phyloP scores from a whole-genome alignment of 2,113 vertebrate species.

The Crotalus tigris region DNA sequence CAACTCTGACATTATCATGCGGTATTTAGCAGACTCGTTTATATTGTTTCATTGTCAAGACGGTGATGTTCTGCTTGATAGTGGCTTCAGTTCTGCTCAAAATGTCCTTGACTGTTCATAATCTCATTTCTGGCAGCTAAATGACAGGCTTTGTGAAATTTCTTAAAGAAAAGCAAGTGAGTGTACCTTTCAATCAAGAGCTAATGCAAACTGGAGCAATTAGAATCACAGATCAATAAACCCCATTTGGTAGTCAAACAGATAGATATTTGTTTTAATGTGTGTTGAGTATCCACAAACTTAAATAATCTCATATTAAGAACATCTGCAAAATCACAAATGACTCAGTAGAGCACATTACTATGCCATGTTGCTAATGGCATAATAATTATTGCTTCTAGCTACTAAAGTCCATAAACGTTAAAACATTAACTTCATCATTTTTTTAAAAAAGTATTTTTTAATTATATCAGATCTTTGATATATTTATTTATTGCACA shows the following conservation, averaged over 20 bases:
- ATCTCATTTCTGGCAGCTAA: constrained; percentile 55
- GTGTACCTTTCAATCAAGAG: not conserved
- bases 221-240: constrained; percentile 18
- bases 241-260: constrained; percentile 38
- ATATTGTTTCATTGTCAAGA: constrained; percentile 34
- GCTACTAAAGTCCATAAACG: not conserved
- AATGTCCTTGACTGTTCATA: constrained; percentile 49
- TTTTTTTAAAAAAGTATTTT: not conserved
- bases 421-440: not conserved
- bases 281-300: constrained; percentile 11
- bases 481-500: not conserved
- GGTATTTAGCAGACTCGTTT: constrained; percentile 23
- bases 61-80: constrained; percentile 45
- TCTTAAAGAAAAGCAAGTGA: not conserved
- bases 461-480: not conserved
- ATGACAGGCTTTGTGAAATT: constrained; percentile 17
- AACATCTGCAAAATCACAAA: not conserved
- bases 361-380: not conserved
- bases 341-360: not conserved
- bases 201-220: constrained; percentile 35
- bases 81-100: constrained; percentile 39
- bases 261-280: constrained; percentile 14
- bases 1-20: constrained; percentile 19
- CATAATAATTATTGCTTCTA: not conserved
- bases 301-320: not conserved